Evolutionary conservation across 2,888 invertebrate species (phyloP).

Genomic region (Gnatocerus cornutus): DNA sequence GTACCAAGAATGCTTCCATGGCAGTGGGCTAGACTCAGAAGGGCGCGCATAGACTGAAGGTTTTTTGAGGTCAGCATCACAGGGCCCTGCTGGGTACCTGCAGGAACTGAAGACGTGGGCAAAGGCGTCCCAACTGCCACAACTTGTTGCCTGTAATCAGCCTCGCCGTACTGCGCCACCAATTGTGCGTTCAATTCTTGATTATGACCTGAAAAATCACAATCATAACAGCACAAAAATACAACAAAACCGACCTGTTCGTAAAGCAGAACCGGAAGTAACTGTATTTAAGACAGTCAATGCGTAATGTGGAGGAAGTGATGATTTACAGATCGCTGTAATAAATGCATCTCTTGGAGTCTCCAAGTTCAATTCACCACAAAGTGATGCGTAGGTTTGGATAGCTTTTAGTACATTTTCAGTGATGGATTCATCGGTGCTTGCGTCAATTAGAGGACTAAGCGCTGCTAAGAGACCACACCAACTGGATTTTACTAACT

Average conservation of each 20-base stretch:
- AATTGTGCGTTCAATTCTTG: constrained; percentile 74
- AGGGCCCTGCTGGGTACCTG: constrained; percentile 87
- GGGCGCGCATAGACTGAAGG: constrained; percentile 95
- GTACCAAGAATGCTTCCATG: constrained; percentile 94
- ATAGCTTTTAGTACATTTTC: constrained; percentile 94
- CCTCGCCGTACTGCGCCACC: constrained; percentile 74
- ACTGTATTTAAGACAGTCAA: constrained; percentile 86
- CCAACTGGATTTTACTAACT: constrained; percentile 95
- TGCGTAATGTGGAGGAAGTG: constrained; percentile 95
- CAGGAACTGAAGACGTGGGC: constrained; percentile 86
- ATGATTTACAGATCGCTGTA: constrained; percentile 95
- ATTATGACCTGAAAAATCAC: constrained; percentile 69
- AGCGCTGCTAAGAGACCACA: constrained; percentile 94
- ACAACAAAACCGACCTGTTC: constrained; percentile 54
- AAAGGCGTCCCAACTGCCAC: constrained; percentile 97
- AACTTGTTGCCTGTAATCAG: constrained; percentile 93
- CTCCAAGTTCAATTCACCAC: constrained; percentile 86
- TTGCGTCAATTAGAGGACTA: constrained; percentile 93
- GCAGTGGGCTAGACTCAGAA: constrained; percentile 91
- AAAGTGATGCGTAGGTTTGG: constrained; percentile 91
- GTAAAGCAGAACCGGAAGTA: constrained; percentile 72
- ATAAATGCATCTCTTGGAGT: constrained; percentile 95
- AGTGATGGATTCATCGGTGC: constrained; percentile 93
- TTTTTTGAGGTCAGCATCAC: constrained; percentile 99
- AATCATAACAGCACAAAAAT: neutral